Percentiles rank a stretch among this genome's conserved stretches.
Evolutionary conservation across 2,888 invertebrate species (phyloP).

Genomic region (Tenthredo mesomela): DNA sequence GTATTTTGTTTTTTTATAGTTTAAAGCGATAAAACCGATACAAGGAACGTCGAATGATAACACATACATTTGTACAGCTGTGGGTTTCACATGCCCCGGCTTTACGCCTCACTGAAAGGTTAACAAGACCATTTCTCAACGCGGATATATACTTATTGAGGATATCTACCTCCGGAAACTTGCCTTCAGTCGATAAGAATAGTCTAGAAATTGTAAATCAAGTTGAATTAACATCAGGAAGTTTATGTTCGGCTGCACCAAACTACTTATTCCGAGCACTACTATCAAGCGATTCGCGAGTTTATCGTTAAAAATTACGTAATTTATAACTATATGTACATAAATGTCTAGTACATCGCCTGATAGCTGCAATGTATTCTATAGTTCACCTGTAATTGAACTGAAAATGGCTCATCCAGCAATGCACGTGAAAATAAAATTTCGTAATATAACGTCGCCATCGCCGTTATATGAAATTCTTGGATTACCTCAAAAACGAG

Average conservation of each 20-base stretch:
- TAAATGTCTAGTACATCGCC: background rate
- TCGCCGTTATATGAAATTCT: background rate
- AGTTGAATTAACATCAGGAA: background rate
- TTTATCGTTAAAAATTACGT: background rate
- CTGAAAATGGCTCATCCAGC: background rate
- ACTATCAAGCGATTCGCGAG: background rate
- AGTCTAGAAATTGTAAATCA: constrained; percentile 2
- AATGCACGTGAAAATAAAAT: no score
- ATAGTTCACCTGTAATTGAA: background rate
- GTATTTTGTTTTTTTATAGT: background rate
- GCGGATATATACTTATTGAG: background rate
- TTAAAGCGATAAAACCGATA: background rate
- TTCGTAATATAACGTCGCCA: background rate
- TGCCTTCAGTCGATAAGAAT: constrained; percentile 31
- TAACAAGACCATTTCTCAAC: background rate
- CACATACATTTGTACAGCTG: background rate
- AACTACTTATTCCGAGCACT: background rate
- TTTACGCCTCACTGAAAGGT: background rate
- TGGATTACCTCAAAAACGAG: background rate
- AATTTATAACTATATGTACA: background rate
- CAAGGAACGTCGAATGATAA: background rate
- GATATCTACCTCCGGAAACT: background rate
- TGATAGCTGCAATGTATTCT: background rate
- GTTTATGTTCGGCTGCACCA: background rate
- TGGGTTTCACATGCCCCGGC: background rate